phyloP scores from a whole-genome alignment of 1,140 invertebrate genomes.

The Musca vetustissima region DNA sequence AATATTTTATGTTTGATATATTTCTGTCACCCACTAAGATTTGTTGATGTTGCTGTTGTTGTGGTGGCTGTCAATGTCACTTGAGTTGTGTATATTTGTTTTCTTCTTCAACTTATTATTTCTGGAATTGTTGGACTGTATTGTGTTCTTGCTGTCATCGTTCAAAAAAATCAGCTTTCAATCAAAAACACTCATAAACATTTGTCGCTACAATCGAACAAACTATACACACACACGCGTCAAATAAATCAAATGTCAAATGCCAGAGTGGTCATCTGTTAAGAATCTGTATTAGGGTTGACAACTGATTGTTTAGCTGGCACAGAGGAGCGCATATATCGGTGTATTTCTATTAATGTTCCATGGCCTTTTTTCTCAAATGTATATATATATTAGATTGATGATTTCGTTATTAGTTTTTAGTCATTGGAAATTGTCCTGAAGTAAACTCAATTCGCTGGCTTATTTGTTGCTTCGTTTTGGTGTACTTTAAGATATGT shows the following conservation, averaged over 20 bases:
- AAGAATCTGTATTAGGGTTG: background rate
- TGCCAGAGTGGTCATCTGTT: constrained; percentile 20
- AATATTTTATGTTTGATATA: background rate
- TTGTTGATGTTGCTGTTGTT: background rate
- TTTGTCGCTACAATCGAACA: background rate
- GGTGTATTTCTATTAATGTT: no score
- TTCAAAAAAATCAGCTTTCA: constrained; percentile 44
- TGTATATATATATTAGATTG: no score
- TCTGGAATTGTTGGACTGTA: background rate
- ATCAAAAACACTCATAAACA: constrained; percentile 36
- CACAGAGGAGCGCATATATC: no score
- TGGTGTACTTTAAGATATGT: no score
- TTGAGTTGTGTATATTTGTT: background rate
- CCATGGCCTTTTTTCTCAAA: no score
- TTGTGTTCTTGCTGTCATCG: background rate
- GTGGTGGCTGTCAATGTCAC: constrained; percentile 7
- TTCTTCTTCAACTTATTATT: background rate
- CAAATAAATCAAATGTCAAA: constrained; percentile 55
- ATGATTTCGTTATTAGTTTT: no score
- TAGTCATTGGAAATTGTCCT: no score
- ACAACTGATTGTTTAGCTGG: constrained; percentile 5
- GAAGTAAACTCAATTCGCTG: no score
- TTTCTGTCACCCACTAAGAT: background rate
- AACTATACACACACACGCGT: constrained; percentile 50
- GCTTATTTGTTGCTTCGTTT: no score